Evolutionary conservation across 2,797 vertebrate species (phyloP).

Genomic region (Acipenser oxyrinchus): DNA sequence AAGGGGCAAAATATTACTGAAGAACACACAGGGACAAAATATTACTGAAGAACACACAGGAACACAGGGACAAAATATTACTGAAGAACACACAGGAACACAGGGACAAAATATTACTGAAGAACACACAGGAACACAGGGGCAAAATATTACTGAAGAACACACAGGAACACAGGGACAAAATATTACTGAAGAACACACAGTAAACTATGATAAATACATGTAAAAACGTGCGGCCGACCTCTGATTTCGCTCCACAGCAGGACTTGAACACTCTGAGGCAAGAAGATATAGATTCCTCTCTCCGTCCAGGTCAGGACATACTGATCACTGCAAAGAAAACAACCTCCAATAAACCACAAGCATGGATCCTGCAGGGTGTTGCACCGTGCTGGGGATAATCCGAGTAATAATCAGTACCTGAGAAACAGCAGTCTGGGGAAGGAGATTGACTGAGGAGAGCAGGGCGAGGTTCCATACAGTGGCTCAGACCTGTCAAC

Average conservation of each 20-base stretch:
- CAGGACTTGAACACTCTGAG: constrained; percentile 85
- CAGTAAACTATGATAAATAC: too few relatives aligned
- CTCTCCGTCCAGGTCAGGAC: constrained; percentile 87
- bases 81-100: too few relatives aligned
- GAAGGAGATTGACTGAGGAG: constrained; percentile 77
- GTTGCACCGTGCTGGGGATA: neutral
- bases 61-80: too few relatives aligned
- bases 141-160: too few relatives aligned
- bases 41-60: too few relatives aligned
- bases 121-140: too few relatives aligned
- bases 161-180: too few relatives aligned
- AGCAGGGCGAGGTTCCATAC: constrained; percentile 49
- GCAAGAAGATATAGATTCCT: constrained; percentile 86
- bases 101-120: too few relatives aligned
- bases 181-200: too few relatives aligned
- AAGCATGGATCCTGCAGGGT: neutral
- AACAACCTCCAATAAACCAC: constrained; percentile 15
- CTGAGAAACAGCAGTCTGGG: constrained; percentile 76
- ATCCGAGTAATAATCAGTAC: constrained; percentile 46
- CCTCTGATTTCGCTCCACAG: constrained; percentile 93
- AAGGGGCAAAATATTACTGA: too few relatives aligned
- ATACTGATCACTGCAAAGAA: constrained; percentile 74
- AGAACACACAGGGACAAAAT: too few relatives aligned
- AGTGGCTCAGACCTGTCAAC: constrained; percentile 69
- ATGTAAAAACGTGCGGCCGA: constrained; percentile 21